Evolutionary conservation across 2,888 invertebrate genomes (phyloP), one percentile per base, ranked within the genome.

Genomic region (Acronicta alni): DNA sequence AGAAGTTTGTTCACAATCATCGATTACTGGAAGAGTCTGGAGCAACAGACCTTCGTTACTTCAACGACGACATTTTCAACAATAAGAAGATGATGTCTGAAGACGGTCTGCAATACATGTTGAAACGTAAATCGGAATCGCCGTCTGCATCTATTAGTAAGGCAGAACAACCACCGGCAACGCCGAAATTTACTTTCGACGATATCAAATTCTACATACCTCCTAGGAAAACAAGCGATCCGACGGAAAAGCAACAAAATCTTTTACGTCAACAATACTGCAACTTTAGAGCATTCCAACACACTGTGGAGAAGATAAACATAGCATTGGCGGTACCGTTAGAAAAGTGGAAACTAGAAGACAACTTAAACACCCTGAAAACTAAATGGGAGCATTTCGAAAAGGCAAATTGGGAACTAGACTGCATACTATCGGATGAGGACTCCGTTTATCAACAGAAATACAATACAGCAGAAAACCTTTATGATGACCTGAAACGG

Each of bases 251-350:
- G 17, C 51, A 51, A 42, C 48, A 43, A 43, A 43, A 56, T 43
- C 56, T 57, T 12, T 39, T 57, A 5, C 48, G 57, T 17, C 16
- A 57, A n/a, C 57, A 49, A 39, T 49, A 57, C 15, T 44, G 49
- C 30, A 30, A 30, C 30, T 30, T 56, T 43, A 56, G 26, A 17
- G 38, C 37, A 17, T 56, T 56, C 12, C 30, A 48, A 49, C 48
- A 44, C 16, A 44, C 49, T 17, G 49, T 49, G 7, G 49, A 57
- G 38, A 56, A 48, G 42, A 43, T 56, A 9, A 16, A 20, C 38
- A 5, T 56, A 26, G 43, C 30, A 7, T 35, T 23, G 35, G 35
- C 16, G 8, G 35, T 9, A 23, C 10, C 37, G 8, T 18, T 38
- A 26, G 43, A 49, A 49, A 39, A 30, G 26, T 57, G 43, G 30